These are phyloP conservation scores for Caenorhabditis uteleia DNA, from an alignment of 2,888 invertebrate genomes.

Conservation along the genomic window DNA sequence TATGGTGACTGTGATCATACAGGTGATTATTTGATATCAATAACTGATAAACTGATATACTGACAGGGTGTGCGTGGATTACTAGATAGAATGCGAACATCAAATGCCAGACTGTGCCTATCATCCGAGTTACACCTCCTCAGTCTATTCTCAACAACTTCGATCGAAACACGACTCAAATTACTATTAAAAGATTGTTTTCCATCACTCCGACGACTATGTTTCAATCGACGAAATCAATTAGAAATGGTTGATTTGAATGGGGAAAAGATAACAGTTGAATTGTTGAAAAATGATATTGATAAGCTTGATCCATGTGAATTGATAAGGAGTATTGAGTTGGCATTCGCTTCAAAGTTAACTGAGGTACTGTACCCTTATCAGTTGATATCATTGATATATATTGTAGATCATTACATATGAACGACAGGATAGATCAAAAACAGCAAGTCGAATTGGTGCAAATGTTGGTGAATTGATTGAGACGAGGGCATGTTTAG, in stretches of 20 bases:
- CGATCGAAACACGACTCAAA: slow-evolving; percentile 34
- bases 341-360: slow-evolving; percentile 32
- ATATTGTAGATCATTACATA: slow-evolving; percentile 25
- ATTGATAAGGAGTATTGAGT: slow-evolving; percentile 33
- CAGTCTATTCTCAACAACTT: slow-evolving; percentile 46
- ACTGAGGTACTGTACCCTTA: slow-evolving; percentile 24
- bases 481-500: slow-evolving; percentile 18
- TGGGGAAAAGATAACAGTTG: slow-evolving; percentile 32
- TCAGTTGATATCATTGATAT: neutral
- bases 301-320: slow-evolving; percentile 28
- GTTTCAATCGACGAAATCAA: slow-evolving; percentile 42
- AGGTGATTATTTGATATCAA: slow-evolving; percentile 8
- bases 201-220: slow-evolving; percentile 43
- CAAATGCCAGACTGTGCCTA: slow-evolving; percentile 46
- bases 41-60: neutral
- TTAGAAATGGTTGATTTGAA: slow-evolving; percentile 38
- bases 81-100: slow-evolving; percentile 42
- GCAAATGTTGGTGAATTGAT: slow-evolving; percentile 35
- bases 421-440: slow-evolving; percentile 32
- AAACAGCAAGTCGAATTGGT: slow-evolving; percentile 27
- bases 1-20: slow-evolving; percentile 34
- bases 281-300: slow-evolving; percentile 18
- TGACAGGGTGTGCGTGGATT: slow-evolving; percentile 49
- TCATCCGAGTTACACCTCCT: slow-evolving; percentile 54
- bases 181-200: slow-evolving; percentile 54